A percentile compares a stretch with the other conserved stretches of the same genome.
These are phyloP conservation scores for Mythimna vitellina DNA, from an alignment of 2,888 invertebrate species.

Conservation along the genomic window DNA sequence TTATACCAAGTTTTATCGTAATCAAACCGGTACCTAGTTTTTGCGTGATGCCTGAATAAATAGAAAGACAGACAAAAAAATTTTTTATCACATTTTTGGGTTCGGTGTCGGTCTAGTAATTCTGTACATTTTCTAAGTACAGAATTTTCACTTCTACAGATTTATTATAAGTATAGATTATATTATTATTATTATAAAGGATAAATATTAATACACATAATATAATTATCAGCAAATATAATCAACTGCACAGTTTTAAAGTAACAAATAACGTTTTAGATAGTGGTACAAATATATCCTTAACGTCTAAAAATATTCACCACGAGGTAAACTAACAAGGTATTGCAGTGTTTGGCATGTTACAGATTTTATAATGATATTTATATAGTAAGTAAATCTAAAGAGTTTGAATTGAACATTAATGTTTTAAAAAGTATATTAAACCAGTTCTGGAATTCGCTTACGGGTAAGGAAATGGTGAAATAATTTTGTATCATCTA, in stretches of 20 bases:
- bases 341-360: conserved; percentile 24
- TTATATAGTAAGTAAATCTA: neutral
- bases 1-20: too few species aligned
- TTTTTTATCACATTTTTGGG: too few species aligned
- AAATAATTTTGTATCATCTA: neutral
- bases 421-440: neutral
- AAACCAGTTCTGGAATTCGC: neutral
- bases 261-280: neutral
- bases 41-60: too few species aligned
- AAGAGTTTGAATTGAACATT: conserved; percentile 3
- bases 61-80: too few species aligned
- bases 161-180: too few species aligned
- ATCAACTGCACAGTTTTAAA: neutral
- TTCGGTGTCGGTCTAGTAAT: too few species aligned
- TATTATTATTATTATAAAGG: too few species aligned
- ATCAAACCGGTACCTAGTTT: too few species aligned
- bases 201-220: too few species aligned
- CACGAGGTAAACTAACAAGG: conserved; percentile 17
- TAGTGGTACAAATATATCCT: neutral
- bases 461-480: neutral
- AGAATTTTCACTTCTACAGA: too few species aligned
- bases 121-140: too few species aligned
- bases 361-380: conserved; percentile 23
- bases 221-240: neutral
- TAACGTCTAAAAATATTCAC: conserved; percentile 29